phyloP scores from a whole-genome alignment of 2,888 invertebrate species.

The Teleogryllus oceanicus region DNA sequence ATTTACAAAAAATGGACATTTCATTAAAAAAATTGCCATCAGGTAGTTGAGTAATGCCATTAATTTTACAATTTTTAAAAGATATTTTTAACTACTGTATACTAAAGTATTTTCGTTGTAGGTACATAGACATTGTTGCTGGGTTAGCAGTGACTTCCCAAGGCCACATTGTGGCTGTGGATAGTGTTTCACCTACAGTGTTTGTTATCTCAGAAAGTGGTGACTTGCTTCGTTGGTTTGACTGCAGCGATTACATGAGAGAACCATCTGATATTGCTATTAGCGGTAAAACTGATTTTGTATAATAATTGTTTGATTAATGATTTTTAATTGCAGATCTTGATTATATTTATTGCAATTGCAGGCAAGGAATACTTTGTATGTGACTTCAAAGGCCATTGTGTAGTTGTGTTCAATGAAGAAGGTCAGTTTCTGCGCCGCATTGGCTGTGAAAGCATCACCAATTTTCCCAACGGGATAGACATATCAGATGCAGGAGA shows the following conservation, averaged over 20 bases:
- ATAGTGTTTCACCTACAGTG: slow-evolving; percentile 94
- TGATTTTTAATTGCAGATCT: not conserved
- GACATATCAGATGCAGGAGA: slow-evolving; percentile 97
- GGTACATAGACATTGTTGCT: slow-evolving; percentile 88
- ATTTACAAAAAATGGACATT: slow-evolving; percentile 92
- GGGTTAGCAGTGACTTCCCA: slow-evolving; percentile 89
- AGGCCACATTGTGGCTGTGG: slow-evolving; percentile 93
- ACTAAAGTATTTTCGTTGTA: slow-evolving; percentile 29
- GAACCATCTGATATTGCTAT: slow-evolving; percentile 97
- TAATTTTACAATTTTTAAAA: not conserved
- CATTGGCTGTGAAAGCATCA: slow-evolving; percentile 92
- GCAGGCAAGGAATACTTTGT: slow-evolving; percentile 89
- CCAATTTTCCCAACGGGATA: slow-evolving; percentile 96
- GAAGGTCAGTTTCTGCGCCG: slow-evolving; percentile 87
- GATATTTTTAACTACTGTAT: not conserved
- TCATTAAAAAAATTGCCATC: slow-evolving; percentile 90
- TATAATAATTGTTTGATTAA: slow-evolving; percentile 36
- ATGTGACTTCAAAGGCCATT: slow-evolving; percentile 97
- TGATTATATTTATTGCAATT: slow-evolving; percentile 38
- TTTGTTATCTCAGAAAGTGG: slow-evolving; percentile 91
- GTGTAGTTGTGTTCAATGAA: slow-evolving; percentile 93
- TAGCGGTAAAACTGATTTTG: slow-evolving; percentile 59
- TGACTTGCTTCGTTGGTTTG: slow-evolving; percentile 92
- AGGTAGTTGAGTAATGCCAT: slow-evolving; percentile 43
- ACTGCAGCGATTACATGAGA: slow-evolving; percentile 96